phyloP scores from a whole-genome alignment of 2,888 invertebrate species.

The Tachystola acroxantha region DNA sequence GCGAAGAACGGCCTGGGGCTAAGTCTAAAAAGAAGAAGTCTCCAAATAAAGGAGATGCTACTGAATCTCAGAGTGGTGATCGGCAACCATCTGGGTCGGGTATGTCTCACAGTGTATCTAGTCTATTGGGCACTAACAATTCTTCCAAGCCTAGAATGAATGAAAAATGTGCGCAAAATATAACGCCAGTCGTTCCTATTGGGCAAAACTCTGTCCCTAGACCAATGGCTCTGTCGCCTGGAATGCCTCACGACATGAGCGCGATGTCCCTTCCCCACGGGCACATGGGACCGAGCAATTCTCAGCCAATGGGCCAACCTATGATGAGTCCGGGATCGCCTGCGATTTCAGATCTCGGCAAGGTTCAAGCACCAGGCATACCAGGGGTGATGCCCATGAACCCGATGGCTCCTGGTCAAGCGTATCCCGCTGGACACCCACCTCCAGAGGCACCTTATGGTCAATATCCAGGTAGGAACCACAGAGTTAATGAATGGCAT shows the following conservation, averaged over 20 bases:
- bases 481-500: too few relatives aligned
- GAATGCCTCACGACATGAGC: constrained; percentile 27
- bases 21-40: constrained; percentile 67
- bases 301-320: constrained; percentile 38
- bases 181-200: constrained; percentile 29
- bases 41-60: constrained; percentile 45
- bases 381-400: constrained; percentile 28
- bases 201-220: constrained; percentile 21
- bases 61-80: constrained; percentile 42
- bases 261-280: constrained; percentile 22
- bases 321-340: constrained; percentile 39
- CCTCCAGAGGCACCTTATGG: constrained; percentile 54
- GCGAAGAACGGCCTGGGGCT: constrained; percentile 47
- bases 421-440: constrained; percentile 39
- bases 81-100: constrained; percentile 26
- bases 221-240: constrained; percentile 16
- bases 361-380: constrained; percentile 21
- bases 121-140: constrained; percentile 44
- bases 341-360: constrained; percentile 26
- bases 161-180: constrained; percentile 24
- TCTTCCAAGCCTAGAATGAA: constrained; percentile 26
- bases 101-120: constrained; percentile 69
- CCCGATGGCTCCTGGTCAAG: constrained; percentile 33
- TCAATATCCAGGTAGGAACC: constrained; percentile 59
- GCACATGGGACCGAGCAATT: constrained; percentile 20